Conservation (phyloP, 2,797 vertebrate species). For the Diglossa cyanea region DNA sequence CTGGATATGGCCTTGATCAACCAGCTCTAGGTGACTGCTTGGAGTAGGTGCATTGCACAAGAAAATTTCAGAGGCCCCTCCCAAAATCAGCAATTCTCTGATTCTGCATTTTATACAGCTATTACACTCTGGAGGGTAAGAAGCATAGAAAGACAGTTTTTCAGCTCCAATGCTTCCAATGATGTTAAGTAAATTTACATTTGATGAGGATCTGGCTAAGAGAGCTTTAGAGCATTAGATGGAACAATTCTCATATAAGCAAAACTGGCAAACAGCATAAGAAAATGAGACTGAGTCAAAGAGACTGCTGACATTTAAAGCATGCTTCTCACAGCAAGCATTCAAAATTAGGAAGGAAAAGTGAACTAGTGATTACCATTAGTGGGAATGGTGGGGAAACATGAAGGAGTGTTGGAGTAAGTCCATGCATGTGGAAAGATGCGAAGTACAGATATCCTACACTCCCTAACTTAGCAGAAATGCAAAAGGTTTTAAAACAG, state of each 20-base stretch:
- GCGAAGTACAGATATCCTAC: background rate
- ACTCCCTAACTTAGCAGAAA: background rate
- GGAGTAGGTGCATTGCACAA: background rate
- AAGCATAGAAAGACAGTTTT: constrained; percentile 11
- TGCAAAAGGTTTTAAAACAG: background rate
- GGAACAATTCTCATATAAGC: constrained; percentile 1
- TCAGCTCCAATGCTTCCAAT: background rate
- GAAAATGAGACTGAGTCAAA: constrained; percentile 11
- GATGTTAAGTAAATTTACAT: constrained; percentile 51
- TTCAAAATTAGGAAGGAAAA: background rate
- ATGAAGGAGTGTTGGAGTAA: background rate
- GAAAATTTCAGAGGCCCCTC: background rate
- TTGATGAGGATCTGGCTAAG: constrained; percentile 32
- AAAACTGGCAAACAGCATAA: background rate
- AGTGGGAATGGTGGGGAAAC: background rate
- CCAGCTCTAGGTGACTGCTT: background rate
- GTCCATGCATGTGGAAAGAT: background rate
- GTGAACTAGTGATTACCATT: background rate
- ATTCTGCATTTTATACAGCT: background rate
- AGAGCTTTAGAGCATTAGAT: constrained; percentile 7
- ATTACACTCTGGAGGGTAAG: background rate
- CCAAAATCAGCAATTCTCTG: background rate
- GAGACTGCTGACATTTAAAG: constrained; percentile 21
- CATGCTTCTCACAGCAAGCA: background rate
- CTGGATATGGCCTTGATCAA: background rate